Evolutionary conservation across 2,113 vertebrate genomes (phyloP).

Genomic region (Psephotus haematonotus): DNA sequence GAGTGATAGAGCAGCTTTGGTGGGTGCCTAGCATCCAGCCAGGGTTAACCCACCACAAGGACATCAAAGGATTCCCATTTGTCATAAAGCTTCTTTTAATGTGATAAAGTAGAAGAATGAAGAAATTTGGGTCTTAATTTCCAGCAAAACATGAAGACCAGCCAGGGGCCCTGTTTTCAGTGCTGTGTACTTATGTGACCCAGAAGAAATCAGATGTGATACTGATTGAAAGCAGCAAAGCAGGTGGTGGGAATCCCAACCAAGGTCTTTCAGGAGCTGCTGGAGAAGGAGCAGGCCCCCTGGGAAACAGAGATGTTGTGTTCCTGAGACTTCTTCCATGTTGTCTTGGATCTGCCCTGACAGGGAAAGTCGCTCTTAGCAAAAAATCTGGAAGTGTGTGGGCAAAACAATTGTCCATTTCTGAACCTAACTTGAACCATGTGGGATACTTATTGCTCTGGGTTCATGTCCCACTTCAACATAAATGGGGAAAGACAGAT

Average conservation of each 20-base stretch:
- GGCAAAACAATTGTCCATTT: not conserved
- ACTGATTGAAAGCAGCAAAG: not conserved
- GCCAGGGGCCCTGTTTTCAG: not conserved
- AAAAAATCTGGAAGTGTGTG: not conserved
- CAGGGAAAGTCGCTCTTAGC: not conserved
- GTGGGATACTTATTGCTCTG: not conserved
- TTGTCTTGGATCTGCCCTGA: not conserved
- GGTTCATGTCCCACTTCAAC: not conserved
- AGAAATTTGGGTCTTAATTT: not conserved
- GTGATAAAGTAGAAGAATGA: not conserved
- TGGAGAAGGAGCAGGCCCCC: not conserved
- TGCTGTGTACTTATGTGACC: not conserved
- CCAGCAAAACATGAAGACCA: not conserved
- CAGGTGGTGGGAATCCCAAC: not conserved
- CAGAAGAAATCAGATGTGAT: not conserved
- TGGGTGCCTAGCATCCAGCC: too few relatives aligned
- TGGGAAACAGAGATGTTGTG: not conserved
- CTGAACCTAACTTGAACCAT: not conserved
- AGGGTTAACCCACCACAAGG: not conserved
- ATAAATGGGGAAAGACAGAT: not conserved
- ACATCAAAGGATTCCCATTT: rapidly evolving
- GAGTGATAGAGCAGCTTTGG: rapidly evolving
- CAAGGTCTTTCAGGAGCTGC: not conserved
- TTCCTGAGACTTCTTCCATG: not conserved
- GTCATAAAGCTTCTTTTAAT: not conserved